Conservation (phyloP, 2,797 vertebrate species). For the Coregonus ussuriensis region DNA sequence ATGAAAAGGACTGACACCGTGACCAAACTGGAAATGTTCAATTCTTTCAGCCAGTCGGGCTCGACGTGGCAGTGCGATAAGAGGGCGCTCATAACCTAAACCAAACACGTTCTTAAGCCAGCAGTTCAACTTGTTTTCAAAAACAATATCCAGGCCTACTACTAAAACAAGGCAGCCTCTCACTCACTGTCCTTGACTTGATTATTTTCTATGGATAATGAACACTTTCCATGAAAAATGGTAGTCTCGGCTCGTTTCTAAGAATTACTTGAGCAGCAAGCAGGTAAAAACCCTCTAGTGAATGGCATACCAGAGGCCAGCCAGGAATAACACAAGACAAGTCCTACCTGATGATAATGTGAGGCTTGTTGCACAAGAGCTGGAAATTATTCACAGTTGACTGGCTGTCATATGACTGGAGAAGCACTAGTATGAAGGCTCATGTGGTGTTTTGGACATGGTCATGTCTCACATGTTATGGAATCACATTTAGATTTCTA, state of each 20-base stretch:
- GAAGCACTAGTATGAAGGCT: neutral
- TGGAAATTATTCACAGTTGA: neutral
- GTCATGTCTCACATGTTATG: neutral
- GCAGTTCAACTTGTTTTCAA: neutral
- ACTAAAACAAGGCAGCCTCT: neutral
- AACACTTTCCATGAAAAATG: no score
- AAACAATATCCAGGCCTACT: neutral
- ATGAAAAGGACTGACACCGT: neutral
- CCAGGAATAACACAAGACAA: neutral
- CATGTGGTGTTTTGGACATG: no score
- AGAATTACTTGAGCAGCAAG: neutral
- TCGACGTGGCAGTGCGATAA: neutral
- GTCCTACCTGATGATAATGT: neutral
- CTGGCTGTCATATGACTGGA: neutral
- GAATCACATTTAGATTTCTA: neutral
- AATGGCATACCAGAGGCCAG: neutral
- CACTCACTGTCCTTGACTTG: neutral
- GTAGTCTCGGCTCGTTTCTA: neutral
- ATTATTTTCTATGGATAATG: no score
- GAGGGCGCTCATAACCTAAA: neutral
- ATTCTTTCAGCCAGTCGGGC: neutral
- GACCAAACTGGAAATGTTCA: neutral
- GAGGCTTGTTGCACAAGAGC: neutral
- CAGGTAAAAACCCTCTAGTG: neutral
- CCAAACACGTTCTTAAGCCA: neutral